These are phyloP conservation scores for Pelodiscus sinensis DNA, from an alignment of 2,113 vertebrate species.

Conservation along the genomic window DNA sequence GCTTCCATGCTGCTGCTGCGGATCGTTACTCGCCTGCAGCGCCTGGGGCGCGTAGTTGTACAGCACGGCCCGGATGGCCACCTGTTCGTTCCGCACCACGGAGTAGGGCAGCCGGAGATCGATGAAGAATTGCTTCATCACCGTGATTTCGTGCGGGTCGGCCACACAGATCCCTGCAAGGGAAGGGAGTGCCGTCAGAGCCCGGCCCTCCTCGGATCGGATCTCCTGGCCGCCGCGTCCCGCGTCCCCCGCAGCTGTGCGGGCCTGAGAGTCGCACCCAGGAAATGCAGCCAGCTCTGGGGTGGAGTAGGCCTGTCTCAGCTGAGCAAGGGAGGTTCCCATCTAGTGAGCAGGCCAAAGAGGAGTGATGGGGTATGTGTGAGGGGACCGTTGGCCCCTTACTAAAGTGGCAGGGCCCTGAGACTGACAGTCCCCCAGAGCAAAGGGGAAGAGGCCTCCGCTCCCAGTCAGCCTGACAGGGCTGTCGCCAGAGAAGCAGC, in stretches of 20 bases:
- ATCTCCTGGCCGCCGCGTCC: too few species aligned
- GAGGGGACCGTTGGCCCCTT: too few species aligned
- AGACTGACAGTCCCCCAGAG: too few species aligned
- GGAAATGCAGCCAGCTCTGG: not conserved
- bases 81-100: constrained; percentile 78
- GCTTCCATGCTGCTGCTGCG: not conserved
- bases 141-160: constrained; percentile 77
- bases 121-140: constrained; percentile 84
- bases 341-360: not conserved
- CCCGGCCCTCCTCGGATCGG: not conserved
- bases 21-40: constrained; percentile 55
- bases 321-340: not conserved
- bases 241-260: not conserved
- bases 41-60: constrained; percentile 68
- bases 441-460: too few species aligned
- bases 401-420: too few species aligned
- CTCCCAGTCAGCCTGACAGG: too few species aligned
- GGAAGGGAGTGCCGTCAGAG: not conserved
- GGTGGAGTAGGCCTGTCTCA: not conserved
- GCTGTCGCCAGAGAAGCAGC: too few species aligned
- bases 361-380: not conserved
- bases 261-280: not conserved
- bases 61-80: constrained; percentile 79
- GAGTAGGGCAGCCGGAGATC: constrained; percentile 82
- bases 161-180: constrained; percentile 84